phyloP scores from a whole-genome alignment of 2,888 invertebrate species.

The Eupsilia transversa region DNA sequence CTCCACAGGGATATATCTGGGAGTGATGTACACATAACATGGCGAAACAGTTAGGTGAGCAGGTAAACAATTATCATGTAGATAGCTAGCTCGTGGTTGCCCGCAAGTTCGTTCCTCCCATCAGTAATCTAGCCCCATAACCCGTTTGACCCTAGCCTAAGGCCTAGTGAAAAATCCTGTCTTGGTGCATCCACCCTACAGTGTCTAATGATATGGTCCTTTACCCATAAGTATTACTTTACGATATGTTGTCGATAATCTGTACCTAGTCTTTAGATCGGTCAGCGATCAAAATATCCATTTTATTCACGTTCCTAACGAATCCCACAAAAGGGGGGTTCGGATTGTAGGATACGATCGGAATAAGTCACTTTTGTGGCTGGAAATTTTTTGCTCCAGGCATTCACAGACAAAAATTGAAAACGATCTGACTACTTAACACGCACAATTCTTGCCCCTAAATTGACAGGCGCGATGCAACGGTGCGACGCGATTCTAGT shows the following conservation, averaged over 20 bases:
- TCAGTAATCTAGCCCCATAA: too few species aligned
- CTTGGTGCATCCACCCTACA: not conserved
- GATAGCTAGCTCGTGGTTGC: not conserved
- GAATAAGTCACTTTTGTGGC: not conserved
- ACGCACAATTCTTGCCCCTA: not conserved
- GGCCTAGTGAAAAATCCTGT: not conserved
- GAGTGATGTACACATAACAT: conserved; percentile 30
- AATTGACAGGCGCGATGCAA: too few species aligned
- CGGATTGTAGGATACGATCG: not conserved
- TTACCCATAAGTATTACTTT: not conserved
- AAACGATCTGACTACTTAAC: not conserved
- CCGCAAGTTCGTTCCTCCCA: not conserved
- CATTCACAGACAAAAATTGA: not conserved
- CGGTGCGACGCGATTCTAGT: too few species aligned
- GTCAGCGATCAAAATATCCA: too few species aligned
- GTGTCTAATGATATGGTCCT: not conserved
- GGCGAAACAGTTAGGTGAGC: conserved; percentile 10
- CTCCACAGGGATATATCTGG: conserved; percentile 45
- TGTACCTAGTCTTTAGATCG: not conserved
- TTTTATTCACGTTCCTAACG: not conserved
- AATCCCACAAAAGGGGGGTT: not conserved
- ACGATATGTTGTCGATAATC: too few species aligned
- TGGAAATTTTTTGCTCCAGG: not conserved
- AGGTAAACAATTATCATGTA: not conserved
- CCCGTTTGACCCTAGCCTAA: not conserved